Evolutionary conservation across 1,140 invertebrate genomes (phyloP).

Genomic region (Bicyclus anynana): DNA sequence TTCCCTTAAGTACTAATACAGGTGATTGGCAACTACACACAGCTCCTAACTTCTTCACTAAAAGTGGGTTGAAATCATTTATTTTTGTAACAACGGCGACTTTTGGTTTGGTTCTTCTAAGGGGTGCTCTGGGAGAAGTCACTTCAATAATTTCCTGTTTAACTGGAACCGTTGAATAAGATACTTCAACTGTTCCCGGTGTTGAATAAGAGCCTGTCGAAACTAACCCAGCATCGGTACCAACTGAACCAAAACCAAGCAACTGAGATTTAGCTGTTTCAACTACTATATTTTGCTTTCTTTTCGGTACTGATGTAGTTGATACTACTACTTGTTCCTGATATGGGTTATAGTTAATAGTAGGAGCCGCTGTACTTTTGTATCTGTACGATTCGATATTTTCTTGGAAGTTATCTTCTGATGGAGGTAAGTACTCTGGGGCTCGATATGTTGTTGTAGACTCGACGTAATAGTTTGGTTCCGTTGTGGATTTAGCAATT

Average conservation of each 20-base stretch:
- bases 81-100: conserved; percentile 81
- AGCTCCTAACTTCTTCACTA: conserved; percentile 83
- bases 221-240: conserved; percentile 57
- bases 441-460: conserved; percentile 50
- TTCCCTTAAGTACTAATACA: conserved; percentile 76
- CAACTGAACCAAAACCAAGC: conserved; percentile 58
- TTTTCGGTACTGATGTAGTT: conserved; percentile 35
- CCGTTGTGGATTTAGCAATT: conserved; percentile 43
- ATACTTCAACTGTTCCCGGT: conserved; percentile 38
- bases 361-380: conserved; percentile 28
- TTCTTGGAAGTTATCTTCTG: conserved; percentile 30
- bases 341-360: conserved; percentile 44
- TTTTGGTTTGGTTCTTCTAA: conserved; percentile 65
- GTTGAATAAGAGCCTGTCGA: conserved; percentile 39
- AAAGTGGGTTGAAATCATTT: conserved; percentile 82
- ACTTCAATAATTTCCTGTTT: conserved; percentile 61
- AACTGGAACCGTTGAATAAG: conserved; percentile 50
- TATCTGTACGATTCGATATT: conserved; percentile 36
- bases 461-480: conserved; percentile 38
- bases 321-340: conserved; percentile 30
- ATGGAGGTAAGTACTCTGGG: conserved; percentile 63
- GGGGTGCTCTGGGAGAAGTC: conserved; percentile 37
- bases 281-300: conserved; percentile 66
- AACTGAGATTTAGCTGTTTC: conserved; percentile 64
- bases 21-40: conserved; percentile 85